Conservation (phyloP, 2,888 invertebrate genomes). For the Eretmocerus hayati region DNA sequence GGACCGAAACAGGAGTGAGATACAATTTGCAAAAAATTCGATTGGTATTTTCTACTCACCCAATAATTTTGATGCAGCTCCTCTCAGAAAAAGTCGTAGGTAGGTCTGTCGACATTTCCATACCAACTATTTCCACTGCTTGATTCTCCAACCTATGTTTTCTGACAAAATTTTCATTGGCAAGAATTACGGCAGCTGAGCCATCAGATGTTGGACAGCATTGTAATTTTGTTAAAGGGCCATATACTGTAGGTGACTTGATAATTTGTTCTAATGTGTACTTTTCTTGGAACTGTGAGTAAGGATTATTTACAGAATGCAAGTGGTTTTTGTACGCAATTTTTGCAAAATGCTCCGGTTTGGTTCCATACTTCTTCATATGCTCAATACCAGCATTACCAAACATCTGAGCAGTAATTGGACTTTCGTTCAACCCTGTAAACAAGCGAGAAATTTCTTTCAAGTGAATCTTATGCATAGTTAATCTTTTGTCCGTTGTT, state of each 20-base stretch:
- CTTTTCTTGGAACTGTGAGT: slow-evolving; percentile 90
- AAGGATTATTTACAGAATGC: slow-evolving; percentile 94
- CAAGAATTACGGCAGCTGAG: slow-evolving; percentile 87
- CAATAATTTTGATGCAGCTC: slow-evolving; percentile 69
- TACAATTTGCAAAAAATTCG: background rate
- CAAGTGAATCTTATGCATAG: background rate
- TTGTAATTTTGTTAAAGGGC: slow-evolving; percentile 89
- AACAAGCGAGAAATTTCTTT: background rate
- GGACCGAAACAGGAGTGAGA: background rate
- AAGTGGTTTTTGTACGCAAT: slow-evolving; percentile 97
- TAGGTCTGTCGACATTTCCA: slow-evolving; percentile 95
- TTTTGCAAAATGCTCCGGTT: slow-evolving; percentile 89
- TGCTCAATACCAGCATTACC: slow-evolving; percentile 95
- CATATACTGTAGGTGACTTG: slow-evolving; percentile 81
- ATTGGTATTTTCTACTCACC: no score
- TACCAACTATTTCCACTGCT: slow-evolving; percentile 92
- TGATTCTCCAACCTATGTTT: slow-evolving; percentile 72
- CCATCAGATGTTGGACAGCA: slow-evolving; percentile 99
- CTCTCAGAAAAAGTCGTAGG: slow-evolving; percentile 75
- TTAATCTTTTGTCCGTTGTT: background rate
- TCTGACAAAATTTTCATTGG: slow-evolving; percentile 84
- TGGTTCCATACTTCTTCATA: slow-evolving; percentile 92
- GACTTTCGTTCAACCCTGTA: slow-evolving; percentile 62
- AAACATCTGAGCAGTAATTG: slow-evolving; percentile 91
- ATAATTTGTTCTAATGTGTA: slow-evolving; percentile 87